Evolutionary conservation across 2,797 vertebrate genomes (phyloP).

Genomic region (Heliangelus exortis): DNA sequence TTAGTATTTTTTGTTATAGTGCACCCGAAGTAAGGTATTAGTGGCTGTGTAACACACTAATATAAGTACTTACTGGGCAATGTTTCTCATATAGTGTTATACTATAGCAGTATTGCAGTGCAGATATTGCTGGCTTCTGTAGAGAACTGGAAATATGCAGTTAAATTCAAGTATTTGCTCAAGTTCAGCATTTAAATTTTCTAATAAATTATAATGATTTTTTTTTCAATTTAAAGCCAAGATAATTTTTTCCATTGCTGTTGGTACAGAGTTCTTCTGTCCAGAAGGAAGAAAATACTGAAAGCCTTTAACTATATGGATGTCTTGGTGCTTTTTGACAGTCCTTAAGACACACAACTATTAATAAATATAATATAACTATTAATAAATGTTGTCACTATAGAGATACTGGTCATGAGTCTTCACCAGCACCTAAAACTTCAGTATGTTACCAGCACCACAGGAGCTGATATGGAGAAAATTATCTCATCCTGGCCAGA

Average conservation of each 20-base stretch:
- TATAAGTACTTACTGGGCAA: slow-evolving; percentile 47
- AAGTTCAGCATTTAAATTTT: slow-evolving; percentile 44
- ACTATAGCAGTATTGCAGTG: slow-evolving; percentile 40
- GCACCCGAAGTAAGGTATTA: slow-evolving; percentile 12
- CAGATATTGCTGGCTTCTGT: slow-evolving; percentile 40
- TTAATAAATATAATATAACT: not conserved
- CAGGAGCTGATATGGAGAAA: not conserved
- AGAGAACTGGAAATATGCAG: slow-evolving; percentile 28
- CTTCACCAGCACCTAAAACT: not conserved
- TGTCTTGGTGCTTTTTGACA: not conserved
- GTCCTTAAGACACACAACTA: not conserved
- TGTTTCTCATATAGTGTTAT: slow-evolving; percentile 36
- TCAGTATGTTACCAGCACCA: not conserved
- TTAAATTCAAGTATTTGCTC: slow-evolving; percentile 28
- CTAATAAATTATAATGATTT: slow-evolving; percentile 12
- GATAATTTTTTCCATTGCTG: not conserved
- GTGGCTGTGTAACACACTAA: slow-evolving; percentile 29
- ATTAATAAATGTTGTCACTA: not conserved
- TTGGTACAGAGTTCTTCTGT: not conserved
- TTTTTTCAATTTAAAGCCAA: not conserved
- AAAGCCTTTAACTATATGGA: not conserved
- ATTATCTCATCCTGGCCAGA: not conserved
- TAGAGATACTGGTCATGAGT: not conserved
- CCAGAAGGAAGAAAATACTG: not conserved
- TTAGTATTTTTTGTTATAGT: slow-evolving; percentile 46